Base-by-base conservation (phyloP, 2,888 invertebrate genomes). In the Podabrus alpinus region DNA sequence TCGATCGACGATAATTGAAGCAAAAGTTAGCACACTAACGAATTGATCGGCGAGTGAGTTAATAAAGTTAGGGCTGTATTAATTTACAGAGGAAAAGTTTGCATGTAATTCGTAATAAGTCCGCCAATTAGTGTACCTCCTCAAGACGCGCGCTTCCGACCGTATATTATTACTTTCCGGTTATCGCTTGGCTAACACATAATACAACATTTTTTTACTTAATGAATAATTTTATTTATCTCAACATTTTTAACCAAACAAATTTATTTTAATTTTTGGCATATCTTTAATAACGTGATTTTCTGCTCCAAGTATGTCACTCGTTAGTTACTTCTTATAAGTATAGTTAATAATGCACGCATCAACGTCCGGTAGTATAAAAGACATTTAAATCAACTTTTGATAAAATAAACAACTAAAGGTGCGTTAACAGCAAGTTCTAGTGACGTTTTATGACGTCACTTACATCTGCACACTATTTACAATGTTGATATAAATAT, bases 371-470 rank as follows among this genome's bases (percentile, higher is more conserved):
- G 61, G 72, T 72, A 71, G 71, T 69, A 69, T 24, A 67, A 69
- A 62, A 66, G 75, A 62, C 72, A 75, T 75, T 75, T 75, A 75
- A 75, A 75, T 69, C 69, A 66, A 69, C 69, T 69, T 75, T 72
- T 75, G 45, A 75, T 72, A 75, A 72, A 75, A 75, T 69, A 66
- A 73, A 59, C 66, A 72, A 64, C 29, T 72, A 75, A 73, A 73
- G 73, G 73, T 76, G 76, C 25, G 29, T 61, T 67, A 66, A 15
- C 59, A 70, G 68, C 77, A 78, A 78, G 75, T 77, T 78, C 75
- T 78, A 69, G 75, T 80, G 80, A 80, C 80, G 80, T 80, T 74
- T 69, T 68, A 59, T 79, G 78, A 80, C 80, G 80, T 80, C 80
- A 80, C 68, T 69, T 78, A 72, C 80, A 81, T 81, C 79, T 81